A percentile compares a stretch with the other conserved stretches of the same genome.
Conservation (phyloP, 2,113 vertebrate genomes). For the Ptilonorhynchus violaceus region DNA sequence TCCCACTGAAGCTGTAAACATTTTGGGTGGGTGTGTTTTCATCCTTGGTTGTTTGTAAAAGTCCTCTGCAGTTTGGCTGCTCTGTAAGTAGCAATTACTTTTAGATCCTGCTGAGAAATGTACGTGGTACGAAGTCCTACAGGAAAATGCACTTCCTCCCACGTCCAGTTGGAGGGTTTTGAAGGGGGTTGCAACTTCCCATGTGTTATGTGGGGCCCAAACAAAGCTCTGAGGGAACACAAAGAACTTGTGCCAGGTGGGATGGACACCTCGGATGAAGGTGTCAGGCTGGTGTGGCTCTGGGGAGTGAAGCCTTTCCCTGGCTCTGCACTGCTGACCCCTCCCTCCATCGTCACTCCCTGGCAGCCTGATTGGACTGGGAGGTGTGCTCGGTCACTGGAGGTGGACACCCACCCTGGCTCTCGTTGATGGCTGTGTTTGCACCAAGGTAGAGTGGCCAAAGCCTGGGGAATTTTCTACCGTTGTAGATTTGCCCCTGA, state of each 20-base stretch:
- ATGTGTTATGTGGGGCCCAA: fast-evolving
- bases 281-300: background rate
- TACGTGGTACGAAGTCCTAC: background rate
- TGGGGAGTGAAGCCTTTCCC: background rate
- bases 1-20: background rate
- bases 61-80: background rate
- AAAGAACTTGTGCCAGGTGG: fast-evolving
- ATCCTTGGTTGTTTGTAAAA: background rate
- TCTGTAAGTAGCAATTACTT: background rate
- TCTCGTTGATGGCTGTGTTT: background rate
- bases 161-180: background rate
- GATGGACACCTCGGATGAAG: no score
- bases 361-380: background rate
- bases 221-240: fast-evolving
- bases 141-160: background rate
- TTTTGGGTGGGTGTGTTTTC: background rate
- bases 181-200: background rate
- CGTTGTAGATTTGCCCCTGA: background rate
- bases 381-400: background rate
- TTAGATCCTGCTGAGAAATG: background rate
- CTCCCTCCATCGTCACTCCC: background rate
- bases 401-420: fast-evolving
- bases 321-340: background rate
- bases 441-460: background rate
- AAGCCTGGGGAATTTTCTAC: background rate